Evolutionary conservation across 2,888 invertebrate genomes (phyloP).

Genomic region (Orchesellides sinensis): DNA sequence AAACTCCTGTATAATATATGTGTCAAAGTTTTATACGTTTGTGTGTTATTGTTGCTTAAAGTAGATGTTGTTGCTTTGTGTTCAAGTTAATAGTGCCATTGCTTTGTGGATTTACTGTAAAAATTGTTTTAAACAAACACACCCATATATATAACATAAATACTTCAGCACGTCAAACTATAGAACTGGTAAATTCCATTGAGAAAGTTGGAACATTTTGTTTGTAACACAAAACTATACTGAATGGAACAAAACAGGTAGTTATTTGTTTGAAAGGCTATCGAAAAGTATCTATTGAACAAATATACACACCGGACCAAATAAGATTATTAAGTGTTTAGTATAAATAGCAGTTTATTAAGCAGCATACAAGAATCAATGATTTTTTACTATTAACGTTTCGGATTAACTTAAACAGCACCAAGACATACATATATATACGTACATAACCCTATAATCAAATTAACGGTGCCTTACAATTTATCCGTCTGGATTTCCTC

Average conservation of each 20-base stretch:
- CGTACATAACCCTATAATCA: neutral
- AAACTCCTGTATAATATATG: neutral
- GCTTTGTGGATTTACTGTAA: slow-evolving; percentile 19
- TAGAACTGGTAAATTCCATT: no score
- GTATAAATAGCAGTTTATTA: no score
- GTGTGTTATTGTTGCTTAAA: slow-evolving; percentile 40
- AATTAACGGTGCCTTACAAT: slow-evolving; percentile 33
- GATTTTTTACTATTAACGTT: neutral
- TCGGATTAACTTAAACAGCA: neutral
- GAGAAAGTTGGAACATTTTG: slow-evolving; percentile 2
- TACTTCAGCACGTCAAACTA: no score
- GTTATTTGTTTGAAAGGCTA: no score
- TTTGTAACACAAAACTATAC: neutral
- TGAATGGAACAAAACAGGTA: no score
- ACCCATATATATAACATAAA: no score
- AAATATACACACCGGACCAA: no score
- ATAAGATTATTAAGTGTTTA: no score
- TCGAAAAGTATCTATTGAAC: no score
- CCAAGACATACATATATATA: no score
- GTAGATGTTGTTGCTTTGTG: slow-evolving; percentile 54
- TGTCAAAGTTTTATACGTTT: neutral
- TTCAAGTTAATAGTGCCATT: slow-evolving; percentile 43
- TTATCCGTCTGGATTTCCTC: slow-evolving; percentile 8
- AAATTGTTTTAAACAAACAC: no score
- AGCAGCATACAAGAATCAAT: no score